Base-by-base conservation (phyloP, 2,113 vertebrate species). In the Lichenostomus cassidix region DNA sequence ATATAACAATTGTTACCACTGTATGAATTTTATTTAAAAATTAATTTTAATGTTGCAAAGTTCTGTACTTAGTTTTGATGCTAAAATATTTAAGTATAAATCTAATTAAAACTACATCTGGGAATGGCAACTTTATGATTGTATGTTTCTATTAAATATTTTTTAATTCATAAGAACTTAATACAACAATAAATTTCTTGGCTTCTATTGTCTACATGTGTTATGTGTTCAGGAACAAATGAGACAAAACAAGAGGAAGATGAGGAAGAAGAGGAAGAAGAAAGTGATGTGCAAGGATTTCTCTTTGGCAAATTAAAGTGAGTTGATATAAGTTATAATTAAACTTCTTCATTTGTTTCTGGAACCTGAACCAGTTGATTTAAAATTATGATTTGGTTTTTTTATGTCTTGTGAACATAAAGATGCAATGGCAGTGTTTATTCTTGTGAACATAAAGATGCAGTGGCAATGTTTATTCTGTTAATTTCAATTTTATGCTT, bases 281-380 rank as follows among this genome's bases (percentile, higher is more conserved):
- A 87, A 68, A 98, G 97, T 89, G 99, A 99, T 91, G 97, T 99
- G 47, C 99, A 99, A 94, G 99, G 99, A 69, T 99, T 99, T 97
- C 92, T 99, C 76, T 99, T 99, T 97, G 97, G 97, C 56, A 99
- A 97, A 74, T 97, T 99, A 90, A 99, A 98, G 99, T 99, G 97
- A 98, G 99, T 97, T 74, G 37, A 41, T 63, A 59, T 14, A 89
- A 92, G 50, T 78, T 91, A 27, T 17, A 80, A 17, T 42, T 78
- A 28, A 83, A 58, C 9, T 55, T 41, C 37, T 74, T 41, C 8
- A 2, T 80, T 92, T 89, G 15, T 60, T 95, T 74, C 62, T 67
- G 49, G 6, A 82, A 67, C 27, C 19, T 39, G 23, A 94, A 50
- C 15, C 19, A 68, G 29, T 31, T 70, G 15, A 7, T 3, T 80